phyloP scores from a whole-genome alignment of 2,888 invertebrate species.

The Oxytorus armatus region DNA sequence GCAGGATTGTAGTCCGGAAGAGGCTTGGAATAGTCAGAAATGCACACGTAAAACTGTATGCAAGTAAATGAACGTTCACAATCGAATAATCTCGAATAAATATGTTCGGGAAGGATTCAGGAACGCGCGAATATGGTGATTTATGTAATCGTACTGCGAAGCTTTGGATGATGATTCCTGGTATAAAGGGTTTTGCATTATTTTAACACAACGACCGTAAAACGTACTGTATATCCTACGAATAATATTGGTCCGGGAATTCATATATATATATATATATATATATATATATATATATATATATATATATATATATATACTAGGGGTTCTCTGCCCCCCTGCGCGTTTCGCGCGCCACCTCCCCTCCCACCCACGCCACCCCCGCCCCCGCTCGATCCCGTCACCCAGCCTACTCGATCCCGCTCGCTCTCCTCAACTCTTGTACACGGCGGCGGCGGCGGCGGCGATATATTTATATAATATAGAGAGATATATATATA shows the following conservation, averaged over 20 bases:
- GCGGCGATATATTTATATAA: too few species aligned
- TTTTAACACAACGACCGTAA: background rate
- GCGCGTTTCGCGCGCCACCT: too few species aligned
- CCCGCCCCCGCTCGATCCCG: too few species aligned
- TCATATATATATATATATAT: background rate
- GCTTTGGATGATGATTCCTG: constrained; percentile 10
- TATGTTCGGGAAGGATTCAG: background rate
- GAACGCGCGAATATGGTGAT: constrained; percentile 6
- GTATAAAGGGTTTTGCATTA: background rate
- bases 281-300: too few species aligned
- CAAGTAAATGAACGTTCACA: constrained; percentile 6
- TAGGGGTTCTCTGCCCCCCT: too few species aligned
- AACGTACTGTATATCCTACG: background rate
- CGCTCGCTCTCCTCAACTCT: too few species aligned
- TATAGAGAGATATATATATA: too few species aligned
- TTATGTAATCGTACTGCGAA: constrained; percentile 1
- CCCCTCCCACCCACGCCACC: too few species aligned
- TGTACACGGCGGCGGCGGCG: too few species aligned
- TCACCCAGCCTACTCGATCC: too few species aligned
- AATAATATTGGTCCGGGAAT: background rate
- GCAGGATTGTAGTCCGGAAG: background rate
- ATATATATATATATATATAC: too few species aligned
- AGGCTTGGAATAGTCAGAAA: constrained; percentile 37
- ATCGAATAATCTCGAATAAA: constrained; percentile 20
- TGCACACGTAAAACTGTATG: constrained; percentile 46